Evolutionary conservation across 2,797 vertebrate species (phyloP).

Genomic region (Manis crassicaudata): DNA sequence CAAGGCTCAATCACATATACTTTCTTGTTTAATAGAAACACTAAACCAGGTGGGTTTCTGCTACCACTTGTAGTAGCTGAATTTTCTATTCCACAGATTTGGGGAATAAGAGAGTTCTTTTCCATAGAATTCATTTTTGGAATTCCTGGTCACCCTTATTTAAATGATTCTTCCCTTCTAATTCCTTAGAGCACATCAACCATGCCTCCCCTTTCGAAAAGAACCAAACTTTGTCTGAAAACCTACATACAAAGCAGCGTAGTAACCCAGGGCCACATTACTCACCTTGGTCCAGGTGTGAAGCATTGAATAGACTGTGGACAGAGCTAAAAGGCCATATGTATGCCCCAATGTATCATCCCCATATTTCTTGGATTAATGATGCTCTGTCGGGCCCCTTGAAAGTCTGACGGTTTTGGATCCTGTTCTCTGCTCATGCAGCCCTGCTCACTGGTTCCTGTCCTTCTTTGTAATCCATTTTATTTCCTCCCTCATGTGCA

Average conservation of each 20-base stretch:
- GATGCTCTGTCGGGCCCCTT: not conserved
- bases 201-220: not conserved
- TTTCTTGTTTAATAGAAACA: not conserved
- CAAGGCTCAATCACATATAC: not conserved
- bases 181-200: not conserved
- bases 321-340: not conserved
- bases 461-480: constrained; percentile 3
- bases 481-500: not conserved
- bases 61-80: not conserved
- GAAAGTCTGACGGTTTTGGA: not conserved
- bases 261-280: no score
- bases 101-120: not conserved
- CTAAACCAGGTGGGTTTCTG: not conserved
- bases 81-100: constrained; percentile 7
- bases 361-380: not conserved
- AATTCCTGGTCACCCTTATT: not conserved
- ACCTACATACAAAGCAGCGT: not conserved
- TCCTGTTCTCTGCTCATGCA: not conserved
- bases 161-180: not conserved
- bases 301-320: not conserved
- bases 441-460: not conserved
- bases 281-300: not conserved
- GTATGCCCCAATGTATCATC: not conserved
- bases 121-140: not conserved
- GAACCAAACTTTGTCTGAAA: not conserved